Conservation (phyloP, 2,113 vertebrate genomes). For the Ranitomeya imitator region DNA sequence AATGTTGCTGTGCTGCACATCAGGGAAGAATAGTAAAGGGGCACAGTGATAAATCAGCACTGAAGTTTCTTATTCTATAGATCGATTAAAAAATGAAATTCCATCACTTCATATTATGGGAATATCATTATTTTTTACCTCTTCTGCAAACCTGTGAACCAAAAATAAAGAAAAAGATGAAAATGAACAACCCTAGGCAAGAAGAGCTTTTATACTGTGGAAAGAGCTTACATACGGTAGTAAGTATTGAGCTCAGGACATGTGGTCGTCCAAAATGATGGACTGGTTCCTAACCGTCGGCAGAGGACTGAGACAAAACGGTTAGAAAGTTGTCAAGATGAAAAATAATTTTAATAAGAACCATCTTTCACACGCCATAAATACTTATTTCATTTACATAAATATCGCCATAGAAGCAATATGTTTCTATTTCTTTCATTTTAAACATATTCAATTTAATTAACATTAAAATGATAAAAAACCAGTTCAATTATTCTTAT, state of each 20-base stretch:
- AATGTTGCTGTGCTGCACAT: no score
- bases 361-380: background rate
- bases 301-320: background rate
- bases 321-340: constrained; percentile 17
- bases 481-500: background rate
- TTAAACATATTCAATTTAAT: constrained; percentile 14
- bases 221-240: background rate
- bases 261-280: background rate
- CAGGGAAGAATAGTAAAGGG: no score
- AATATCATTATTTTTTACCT: no score
- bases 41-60: no score
- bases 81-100: no score
- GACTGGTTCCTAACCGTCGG: background rate
- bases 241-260: background rate
- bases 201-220: background rate
- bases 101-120: no score
- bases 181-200: background rate
- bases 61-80: no score
- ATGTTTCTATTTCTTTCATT: background rate
- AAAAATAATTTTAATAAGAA: constrained; percentile 44
- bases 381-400: background rate
- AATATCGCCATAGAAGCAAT: background rate
- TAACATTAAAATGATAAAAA: constrained; percentile 29
- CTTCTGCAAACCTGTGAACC: background rate
- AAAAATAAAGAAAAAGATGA: background rate